Base-by-base conservation (phyloP, 2,113 vertebrate genomes). In the Tachuris rubrigastra region DNA sequence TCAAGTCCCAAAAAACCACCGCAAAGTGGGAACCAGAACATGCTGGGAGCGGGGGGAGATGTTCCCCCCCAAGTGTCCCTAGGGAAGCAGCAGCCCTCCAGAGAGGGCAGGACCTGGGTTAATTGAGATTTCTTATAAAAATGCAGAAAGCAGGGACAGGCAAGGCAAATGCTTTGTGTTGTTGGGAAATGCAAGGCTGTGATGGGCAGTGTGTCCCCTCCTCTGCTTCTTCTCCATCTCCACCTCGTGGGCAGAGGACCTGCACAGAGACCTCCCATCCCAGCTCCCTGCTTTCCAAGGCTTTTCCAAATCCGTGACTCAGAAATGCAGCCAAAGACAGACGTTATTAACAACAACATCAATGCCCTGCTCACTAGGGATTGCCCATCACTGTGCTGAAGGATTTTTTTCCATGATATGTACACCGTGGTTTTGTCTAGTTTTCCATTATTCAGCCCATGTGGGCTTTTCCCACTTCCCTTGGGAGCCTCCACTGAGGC, bases 41-140 rank as follows among this genome's bases (percentile, higher is more conserved):
- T 2, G 5, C n/a, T 10, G 16, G 17, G 53, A n/a, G n/a, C n/a
- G n/a, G n/a, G 60, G 58, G 75, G 52, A 79, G 24, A 39, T 78
- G 31, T 3, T 19, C 60, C 71, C 46, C 21, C 49, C 59, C n/a
- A 31, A 22, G 6, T 10, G 68, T 39, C 59, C 27, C 9, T 28
- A 95, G 77, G 55, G 68, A 84, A 94, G 62, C 65, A 96, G 73
- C 69, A 69, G 80, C 92, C 81, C 65, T 95, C 92, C 95, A 93
- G 68, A 94, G 89, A 87, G 83, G 72, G 42, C 3, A 17, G 78
- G 69, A 62, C 77, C 25, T 10, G 63, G 39, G 46, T 79, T 67
- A 79, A 60, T 22, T 18, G 44, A 41, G 58, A 89, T 89, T 95
- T 75, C 46, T 81, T 28, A 21, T 1, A 14, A 46, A 65, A 62